Evolutionary conservation across 2,113 vertebrate species (phyloP).

Genomic region (Cardinalis cardinalis): DNA sequence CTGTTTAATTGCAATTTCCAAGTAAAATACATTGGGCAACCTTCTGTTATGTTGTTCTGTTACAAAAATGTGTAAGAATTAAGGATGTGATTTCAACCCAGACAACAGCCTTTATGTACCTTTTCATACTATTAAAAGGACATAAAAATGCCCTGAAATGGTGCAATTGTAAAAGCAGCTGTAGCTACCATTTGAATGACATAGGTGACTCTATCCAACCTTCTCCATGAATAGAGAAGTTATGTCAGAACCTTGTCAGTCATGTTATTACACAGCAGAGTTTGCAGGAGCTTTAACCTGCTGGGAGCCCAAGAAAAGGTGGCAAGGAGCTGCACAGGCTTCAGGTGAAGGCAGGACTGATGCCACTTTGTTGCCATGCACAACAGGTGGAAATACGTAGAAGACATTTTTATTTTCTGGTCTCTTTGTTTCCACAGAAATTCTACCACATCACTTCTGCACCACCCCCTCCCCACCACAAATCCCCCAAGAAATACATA

Average conservation of each 20-base stretch:
- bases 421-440: neutral
- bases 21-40: conserved; percentile 38
- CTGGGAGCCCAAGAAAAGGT: neutral
- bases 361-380: neutral
- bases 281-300: neutral
- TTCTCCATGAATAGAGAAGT: neutral
- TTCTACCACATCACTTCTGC: neutral
- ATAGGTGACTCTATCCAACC: neutral
- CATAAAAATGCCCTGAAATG: neutral
- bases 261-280: neutral
- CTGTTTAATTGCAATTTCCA: conserved; percentile 55
- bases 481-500: neutral
- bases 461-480: too few species aligned
- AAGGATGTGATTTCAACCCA: conserved; percentile 3
- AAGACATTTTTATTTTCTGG: neutral
- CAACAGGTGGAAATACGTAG: neutral
- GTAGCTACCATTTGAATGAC: neutral
- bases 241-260: neutral
- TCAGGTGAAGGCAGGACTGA: neutral
- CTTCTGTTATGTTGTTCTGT: conserved; percentile 28
- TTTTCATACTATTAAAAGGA: neutral
- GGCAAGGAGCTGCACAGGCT: neutral
- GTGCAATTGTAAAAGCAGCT: neutral
- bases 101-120: neutral
- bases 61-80: conserved; percentile 8